Percentiles rank a stretch among this genome's conserved stretches.
These are phyloP conservation scores for Naso thynnoides DNA, from an alignment of 2,797 vertebrate genomes.

Conservation along the genomic window DNA sequence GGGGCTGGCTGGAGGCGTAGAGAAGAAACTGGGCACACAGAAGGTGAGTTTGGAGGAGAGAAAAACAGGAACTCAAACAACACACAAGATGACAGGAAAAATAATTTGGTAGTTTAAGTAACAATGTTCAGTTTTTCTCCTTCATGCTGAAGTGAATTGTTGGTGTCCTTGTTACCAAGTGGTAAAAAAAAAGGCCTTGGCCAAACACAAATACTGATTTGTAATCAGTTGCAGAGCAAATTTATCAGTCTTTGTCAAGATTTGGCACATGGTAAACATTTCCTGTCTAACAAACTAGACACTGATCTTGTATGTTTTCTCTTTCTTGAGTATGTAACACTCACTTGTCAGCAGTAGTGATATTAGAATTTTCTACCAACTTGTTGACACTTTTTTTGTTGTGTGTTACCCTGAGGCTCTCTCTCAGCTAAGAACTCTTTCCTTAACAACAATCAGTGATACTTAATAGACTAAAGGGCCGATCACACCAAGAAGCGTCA, in stretches of 20 bases:
- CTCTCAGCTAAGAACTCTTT: no score
- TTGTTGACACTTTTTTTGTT: no score
- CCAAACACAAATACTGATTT: background rate
- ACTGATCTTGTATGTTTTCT: no score
- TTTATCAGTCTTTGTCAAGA: background rate
- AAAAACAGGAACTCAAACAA: background rate
- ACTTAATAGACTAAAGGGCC: no score
- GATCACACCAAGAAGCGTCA: no score
- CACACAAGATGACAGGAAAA: background rate
- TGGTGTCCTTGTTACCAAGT: background rate
- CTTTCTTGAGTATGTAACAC: no score
- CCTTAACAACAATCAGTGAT: no score
- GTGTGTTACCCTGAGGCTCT: no score
- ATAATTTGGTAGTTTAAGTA: background rate
- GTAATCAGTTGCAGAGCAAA: background rate
- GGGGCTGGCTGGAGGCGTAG: constrained; percentile 82
- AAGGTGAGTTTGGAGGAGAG: constrained; percentile 85
- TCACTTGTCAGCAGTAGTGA: background rate
- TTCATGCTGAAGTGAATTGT: background rate
- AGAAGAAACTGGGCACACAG: constrained; percentile 91
- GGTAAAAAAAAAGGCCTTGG: background rate
- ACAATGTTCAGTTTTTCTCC: background rate
- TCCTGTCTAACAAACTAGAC: no score
- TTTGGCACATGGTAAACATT: no score
- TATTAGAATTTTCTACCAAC: background rate